phyloP scores from a whole-genome alignment of 2,888 invertebrate genomes.

The Sepiola atlantica region DNA sequence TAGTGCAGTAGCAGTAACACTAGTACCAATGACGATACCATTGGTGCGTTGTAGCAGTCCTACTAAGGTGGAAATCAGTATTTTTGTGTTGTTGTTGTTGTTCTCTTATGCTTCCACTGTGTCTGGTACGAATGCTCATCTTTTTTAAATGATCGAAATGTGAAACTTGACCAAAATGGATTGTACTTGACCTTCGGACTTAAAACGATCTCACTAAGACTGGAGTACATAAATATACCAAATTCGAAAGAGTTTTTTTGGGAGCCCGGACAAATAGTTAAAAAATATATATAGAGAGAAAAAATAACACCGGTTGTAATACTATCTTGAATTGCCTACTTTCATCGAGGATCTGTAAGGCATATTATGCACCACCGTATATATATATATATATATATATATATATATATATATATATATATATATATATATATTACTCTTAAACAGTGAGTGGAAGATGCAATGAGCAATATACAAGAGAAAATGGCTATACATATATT shows the following conservation, averaged over 20 bases:
- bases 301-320: background rate
- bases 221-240: background rate
- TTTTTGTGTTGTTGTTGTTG: background rate
- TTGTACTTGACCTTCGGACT: background rate
- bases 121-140: no score
- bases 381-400: background rate
- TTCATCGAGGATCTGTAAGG: background rate
- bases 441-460: no score
- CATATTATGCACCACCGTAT: background rate
- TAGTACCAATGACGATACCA: background rate
- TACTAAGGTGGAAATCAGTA: background rate
- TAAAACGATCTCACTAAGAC: background rate
- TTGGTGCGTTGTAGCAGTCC: background rate
- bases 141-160: no score
- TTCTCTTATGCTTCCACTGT: no score
- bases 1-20: background rate
- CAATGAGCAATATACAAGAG: no score
- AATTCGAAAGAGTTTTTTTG: background rate
- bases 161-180: background rate
- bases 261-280: background rate
- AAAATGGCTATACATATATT: no score
- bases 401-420: background rate
- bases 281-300: background rate
- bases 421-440: no score
- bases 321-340: background rate